Base-by-base conservation (phyloP, 2,888 invertebrate species). In the Itoplectis maculator region DNA sequence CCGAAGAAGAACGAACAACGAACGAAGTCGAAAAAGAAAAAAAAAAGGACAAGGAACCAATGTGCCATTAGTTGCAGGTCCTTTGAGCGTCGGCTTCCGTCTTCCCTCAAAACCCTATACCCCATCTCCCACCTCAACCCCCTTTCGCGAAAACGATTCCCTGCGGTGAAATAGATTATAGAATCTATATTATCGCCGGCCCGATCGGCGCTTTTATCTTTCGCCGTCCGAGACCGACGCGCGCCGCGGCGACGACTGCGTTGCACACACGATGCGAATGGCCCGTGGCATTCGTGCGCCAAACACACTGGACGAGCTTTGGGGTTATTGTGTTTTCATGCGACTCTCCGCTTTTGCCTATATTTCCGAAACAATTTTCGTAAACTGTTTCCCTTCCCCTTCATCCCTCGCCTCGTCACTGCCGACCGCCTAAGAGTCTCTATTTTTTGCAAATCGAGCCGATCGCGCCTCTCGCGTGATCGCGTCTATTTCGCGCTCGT, bases 401-500 rank as follows among this genome's bases (percentile, higher is more conserved):
- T 29, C 29, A 2, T 29, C 29, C 29, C 29, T 5, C 29, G 29
- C 29, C 29, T 29, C 29, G 29, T 9, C 42, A 42, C 20, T 63
- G 18, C 18, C 18, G 13, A 20, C n/a, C 11, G 20, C 5, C 5
- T 37, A 42, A 45, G 51, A 23, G 23, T 45, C 86, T 80, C 76
- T 29, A 29, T 29, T 29, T 81, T 85, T 85, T 84, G 77, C 85
- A 89, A 91, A 90, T 90, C 87, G 89, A 88, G 85, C 45, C 45
- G 65, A 85, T 29, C 5, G 2, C 89, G 87, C 90, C 89, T 89
- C 84, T 89, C 85, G 89, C 89, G 90, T 91, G 90, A 89, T 88
- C 85, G n/a, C n/a, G 54, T 65, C 78, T 79, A 72, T 56, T 61
- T 70, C 87, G 84, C 29, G 29, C 29, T 2, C 65, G n/a, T 45